Conservation (phyloP, 53 echinoderm and acorn worm genomes). For the Echinarachnius parma region DNA sequence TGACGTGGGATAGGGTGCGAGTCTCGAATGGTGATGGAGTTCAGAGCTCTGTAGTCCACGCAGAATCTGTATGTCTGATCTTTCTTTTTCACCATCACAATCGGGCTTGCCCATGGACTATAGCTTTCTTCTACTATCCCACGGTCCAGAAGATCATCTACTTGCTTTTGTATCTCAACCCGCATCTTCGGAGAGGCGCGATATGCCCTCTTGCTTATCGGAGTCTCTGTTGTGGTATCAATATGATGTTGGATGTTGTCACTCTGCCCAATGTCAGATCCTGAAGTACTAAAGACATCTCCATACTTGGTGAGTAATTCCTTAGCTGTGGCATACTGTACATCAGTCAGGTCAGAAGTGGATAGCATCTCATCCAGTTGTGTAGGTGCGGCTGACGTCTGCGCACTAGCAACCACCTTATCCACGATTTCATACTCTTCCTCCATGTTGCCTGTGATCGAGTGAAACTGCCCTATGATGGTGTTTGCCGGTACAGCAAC, state of each 20-base stretch:
- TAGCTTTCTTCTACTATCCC: slow-evolving; percentile 39
- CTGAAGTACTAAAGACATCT: slow-evolving; percentile 11
- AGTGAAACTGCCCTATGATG: slow-evolving; percentile 1
- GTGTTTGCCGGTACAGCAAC: slow-evolving; percentile 16
- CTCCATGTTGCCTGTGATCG: not conserved
- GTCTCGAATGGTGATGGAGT: slow-evolving; percentile 26
- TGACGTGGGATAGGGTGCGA: slow-evolving; percentile 39
- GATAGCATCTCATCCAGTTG: too few species aligned
- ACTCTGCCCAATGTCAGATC: slow-evolving; percentile 10
- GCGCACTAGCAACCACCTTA: too few species aligned
- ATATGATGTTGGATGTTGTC: slow-evolving; percentile 9
- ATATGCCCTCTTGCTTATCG: slow-evolving; percentile 9
- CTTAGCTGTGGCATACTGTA: slow-evolving; percentile 17
- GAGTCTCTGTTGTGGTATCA: not conserved
- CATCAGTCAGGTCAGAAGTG: slow-evolving; percentile 10
- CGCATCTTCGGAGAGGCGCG: slow-evolving; percentile 40
- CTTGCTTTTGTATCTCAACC: slow-evolving; percentile 32
- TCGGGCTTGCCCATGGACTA: slow-evolving; percentile 41
- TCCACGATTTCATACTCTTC: slow-evolving; percentile 23
- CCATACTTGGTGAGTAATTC: slow-evolving; percentile 1
- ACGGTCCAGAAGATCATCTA: slow-evolving; percentile 9
- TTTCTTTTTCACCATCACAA: slow-evolving; percentile 54
- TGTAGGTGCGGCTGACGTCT: too few species aligned
- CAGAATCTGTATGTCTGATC: slow-evolving; percentile 41
- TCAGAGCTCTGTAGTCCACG: slow-evolving; percentile 28